Evolutionary conservation across 1,140 invertebrate genomes (phyloP).

Genomic region (Sinella curviseta): DNA sequence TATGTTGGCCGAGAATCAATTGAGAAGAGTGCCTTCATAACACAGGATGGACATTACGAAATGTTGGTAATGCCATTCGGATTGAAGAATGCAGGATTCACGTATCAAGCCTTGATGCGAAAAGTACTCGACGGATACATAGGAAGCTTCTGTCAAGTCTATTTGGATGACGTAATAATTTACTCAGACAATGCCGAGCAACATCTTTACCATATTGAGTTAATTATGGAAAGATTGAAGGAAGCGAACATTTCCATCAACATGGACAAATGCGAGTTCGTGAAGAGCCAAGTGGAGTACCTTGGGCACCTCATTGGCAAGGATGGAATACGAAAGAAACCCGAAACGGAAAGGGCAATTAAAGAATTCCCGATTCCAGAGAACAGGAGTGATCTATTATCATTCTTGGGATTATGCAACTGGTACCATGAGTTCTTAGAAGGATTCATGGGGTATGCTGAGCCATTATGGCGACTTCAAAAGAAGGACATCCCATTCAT

Average conservation of each 20-base stretch:
- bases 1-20: slow-evolving; percentile 22
- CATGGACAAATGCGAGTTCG: slow-evolving; percentile 54
- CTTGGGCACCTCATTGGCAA: slow-evolving; percentile 53
- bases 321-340: slow-evolving; percentile 52
- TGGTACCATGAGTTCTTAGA: slow-evolving; percentile 58
- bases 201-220: slow-evolving; percentile 35
- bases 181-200: slow-evolving; percentile 31
- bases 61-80: slow-evolving; percentile 52
- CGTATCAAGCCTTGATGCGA: slow-evolving; percentile 49
- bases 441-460: slow-evolving; percentile 51
- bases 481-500: slow-evolving; percentile 39
- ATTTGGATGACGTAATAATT: slow-evolving; percentile 52
- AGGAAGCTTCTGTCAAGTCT: slow-evolving; percentile 42
- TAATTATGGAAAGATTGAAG: slow-evolving; percentile 25
- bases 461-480: slow-evolving; percentile 52
- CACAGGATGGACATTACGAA: slow-evolving; percentile 50
- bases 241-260: slow-evolving; percentile 49
- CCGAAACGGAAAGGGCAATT: slow-evolving; percentile 54
- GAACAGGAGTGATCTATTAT: slow-evolving; percentile 53
- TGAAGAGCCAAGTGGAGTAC: slow-evolving; percentile 51
- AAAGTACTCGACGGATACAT: slow-evolving; percentile 39
- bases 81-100: slow-evolving; percentile 50
- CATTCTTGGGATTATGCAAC: slow-evolving; percentile 57
- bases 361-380: slow-evolving; percentile 51
- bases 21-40: slow-evolving; percentile 53